These are phyloP conservation scores for Procambarus clarkii DNA, from an alignment of 1,140 invertebrate species.

Conservation along the genomic window DNA sequence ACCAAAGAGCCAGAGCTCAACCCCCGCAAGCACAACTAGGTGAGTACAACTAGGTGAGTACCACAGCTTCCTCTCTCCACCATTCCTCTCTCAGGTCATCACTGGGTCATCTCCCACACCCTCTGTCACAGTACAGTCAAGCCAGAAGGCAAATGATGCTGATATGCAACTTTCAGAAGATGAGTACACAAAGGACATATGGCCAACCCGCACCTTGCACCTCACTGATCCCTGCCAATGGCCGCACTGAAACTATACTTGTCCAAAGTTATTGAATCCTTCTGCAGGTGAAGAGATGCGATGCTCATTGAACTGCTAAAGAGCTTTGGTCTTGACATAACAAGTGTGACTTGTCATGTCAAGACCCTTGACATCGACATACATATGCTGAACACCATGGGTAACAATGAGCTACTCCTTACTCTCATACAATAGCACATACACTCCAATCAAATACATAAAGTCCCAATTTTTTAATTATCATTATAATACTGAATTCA, in stretches of 20 bases:
- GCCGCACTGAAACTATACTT: conserved; percentile 95
- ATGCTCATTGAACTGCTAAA: conserved; percentile 91
- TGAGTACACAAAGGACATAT: conserved; percentile 25
- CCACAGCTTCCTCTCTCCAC: background rate
- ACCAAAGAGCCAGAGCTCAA: too few species aligned
- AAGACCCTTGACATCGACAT: conserved; percentile 90
- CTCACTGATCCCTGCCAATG: conserved; percentile 90
- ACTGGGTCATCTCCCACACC: background rate
- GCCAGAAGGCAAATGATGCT: too few species aligned
- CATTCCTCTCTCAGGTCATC: background rate
- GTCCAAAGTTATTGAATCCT: conserved; percentile 89
- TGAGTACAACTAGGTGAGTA: too few species aligned
- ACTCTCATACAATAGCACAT: conserved; percentile 80
- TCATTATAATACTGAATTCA: background rate
- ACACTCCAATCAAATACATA: too few species aligned
- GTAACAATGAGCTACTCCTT: conserved; percentile 87
- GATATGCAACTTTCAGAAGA: background rate
- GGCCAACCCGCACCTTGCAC: conserved; percentile 77
- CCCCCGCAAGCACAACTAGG: too few species aligned
- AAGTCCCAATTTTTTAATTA: too few species aligned
- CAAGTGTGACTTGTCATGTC: conserved; percentile 78
- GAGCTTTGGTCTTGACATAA: conserved; percentile 87
- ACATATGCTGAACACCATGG: conserved; percentile 90
- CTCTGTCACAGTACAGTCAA: background rate
- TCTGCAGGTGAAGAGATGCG: conserved; percentile 88